A percentile compares a stretch with the other conserved stretches of the same genome.
These are phyloP conservation scores for Leucoptera coffeella DNA, from an alignment of 2,888 invertebrate species.

Conservation along the genomic window DNA sequence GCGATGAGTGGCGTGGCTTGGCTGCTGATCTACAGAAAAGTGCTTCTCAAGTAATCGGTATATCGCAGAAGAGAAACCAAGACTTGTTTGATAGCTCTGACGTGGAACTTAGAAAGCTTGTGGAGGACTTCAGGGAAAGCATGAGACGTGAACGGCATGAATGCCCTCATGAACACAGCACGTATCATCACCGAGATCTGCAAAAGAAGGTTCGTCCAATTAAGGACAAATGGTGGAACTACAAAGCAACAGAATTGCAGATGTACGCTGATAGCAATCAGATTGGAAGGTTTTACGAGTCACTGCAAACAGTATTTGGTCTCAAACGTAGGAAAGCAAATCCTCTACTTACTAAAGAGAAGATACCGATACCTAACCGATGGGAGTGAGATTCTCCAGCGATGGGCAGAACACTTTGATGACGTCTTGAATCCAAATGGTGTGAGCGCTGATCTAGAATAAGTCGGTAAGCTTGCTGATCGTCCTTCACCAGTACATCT, in stretches of 20 bases:
- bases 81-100: constrained; percentile 1
- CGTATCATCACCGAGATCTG: too few relatives aligned
- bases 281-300: neutral
- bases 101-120: neutral
- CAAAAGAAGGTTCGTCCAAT: neutral
- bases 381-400: too few relatives aligned
- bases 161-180: too few relatives aligned
- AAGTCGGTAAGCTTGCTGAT: neutral
- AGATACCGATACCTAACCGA: neutral
- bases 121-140: neutral
- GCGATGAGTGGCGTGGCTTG: neutral
- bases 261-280: neutral
- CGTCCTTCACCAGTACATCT: neutral
- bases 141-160: too few relatives aligned
- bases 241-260: neutral
- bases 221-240: neutral
- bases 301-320: neutral
- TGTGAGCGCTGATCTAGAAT: too few relatives aligned
- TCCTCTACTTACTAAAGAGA: neutral
- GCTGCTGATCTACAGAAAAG: neutral
- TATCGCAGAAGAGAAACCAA: neutral
- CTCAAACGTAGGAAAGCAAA: neutral
- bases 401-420: too few relatives aligned
- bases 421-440: too few relatives aligned
- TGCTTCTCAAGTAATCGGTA: neutral